Conservation (phyloP, 1,140 invertebrate genomes). For the Dendrolimus kikuchii region DNA sequence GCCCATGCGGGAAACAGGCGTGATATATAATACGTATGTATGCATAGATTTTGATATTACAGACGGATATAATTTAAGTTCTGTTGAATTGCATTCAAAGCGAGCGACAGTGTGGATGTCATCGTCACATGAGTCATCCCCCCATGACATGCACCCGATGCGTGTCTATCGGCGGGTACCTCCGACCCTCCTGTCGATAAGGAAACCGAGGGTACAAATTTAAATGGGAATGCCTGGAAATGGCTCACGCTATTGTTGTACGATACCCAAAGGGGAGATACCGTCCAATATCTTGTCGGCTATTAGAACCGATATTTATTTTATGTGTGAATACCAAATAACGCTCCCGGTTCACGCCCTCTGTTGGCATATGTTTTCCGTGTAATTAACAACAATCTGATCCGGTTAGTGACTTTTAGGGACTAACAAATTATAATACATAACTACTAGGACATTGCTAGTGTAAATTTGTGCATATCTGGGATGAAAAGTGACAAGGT, state of each 20-base stretch:
- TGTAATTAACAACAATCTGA: too few species aligned
- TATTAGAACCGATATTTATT: slow-evolving; percentile 52
- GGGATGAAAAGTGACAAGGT: too few species aligned
- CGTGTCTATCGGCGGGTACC: slow-evolving; percentile 32
- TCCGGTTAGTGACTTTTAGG: too few species aligned
- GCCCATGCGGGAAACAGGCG: too few species aligned
- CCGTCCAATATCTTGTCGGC: slow-evolving; percentile 34
- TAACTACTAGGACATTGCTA: too few species aligned
- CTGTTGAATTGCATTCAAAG: background rate
- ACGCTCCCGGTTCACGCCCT: background rate
- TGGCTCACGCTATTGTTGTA: slow-evolving; percentile 59
- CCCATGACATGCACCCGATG: slow-evolving; percentile 25
- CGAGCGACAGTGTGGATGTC: slow-evolving; percentile 11
- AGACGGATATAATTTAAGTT: too few species aligned
- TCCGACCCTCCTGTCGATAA: slow-evolving; percentile 45
- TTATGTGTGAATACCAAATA: slow-evolving; percentile 46
- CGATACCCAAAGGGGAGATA: slow-evolving; percentile 47
- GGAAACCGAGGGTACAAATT: slow-evolving; percentile 57
- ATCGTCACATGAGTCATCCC: slow-evolving; percentile 41
- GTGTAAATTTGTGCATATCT: too few species aligned
- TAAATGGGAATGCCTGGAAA: slow-evolving; percentile 62
- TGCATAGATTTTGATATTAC: too few species aligned
- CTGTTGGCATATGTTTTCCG: too few species aligned
- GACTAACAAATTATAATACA: too few species aligned
- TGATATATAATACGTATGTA: too few species aligned